Conservation (phyloP, 1,140 invertebrate species). For the Halesus radiatus region DNA sequence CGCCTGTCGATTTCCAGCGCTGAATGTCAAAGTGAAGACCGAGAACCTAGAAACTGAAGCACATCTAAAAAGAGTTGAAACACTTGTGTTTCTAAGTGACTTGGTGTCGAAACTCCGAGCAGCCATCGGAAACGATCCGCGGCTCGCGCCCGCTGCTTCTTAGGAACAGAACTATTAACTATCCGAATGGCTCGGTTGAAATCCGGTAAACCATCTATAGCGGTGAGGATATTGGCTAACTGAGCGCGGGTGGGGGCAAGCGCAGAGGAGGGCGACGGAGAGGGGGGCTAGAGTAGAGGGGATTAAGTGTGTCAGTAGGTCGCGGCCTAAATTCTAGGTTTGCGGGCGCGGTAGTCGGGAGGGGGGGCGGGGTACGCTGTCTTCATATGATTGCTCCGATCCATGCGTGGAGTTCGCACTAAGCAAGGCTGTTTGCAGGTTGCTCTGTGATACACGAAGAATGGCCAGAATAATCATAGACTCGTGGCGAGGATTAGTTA, state of each 20-base stretch:
- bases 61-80: no score
- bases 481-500: neutral
- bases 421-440: conserved; percentile 1
- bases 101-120: no score
- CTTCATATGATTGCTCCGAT: neutral
- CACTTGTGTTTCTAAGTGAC: no score
- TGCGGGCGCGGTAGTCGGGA: neutral
- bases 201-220: conserved; percentile 15
- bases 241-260: neutral
- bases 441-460: neutral
- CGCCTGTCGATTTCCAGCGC: no score
- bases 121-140: neutral
- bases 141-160: neutral
- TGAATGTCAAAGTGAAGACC: no score
- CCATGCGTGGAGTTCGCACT: neutral
- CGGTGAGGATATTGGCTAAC: conserved; percentile 12
- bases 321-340: conserved; percentile 8
- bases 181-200: neutral
- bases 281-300: neutral
- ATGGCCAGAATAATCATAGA: neutral
- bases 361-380: neutral
- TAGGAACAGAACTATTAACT: neutral
- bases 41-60: no score
- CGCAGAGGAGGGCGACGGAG: neutral
- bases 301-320: conserved; percentile 34